These are phyloP conservation scores for Cercocebus atys DNA, from an alignment of 2,113 vertebrate species.

Conservation along the genomic window DNA sequence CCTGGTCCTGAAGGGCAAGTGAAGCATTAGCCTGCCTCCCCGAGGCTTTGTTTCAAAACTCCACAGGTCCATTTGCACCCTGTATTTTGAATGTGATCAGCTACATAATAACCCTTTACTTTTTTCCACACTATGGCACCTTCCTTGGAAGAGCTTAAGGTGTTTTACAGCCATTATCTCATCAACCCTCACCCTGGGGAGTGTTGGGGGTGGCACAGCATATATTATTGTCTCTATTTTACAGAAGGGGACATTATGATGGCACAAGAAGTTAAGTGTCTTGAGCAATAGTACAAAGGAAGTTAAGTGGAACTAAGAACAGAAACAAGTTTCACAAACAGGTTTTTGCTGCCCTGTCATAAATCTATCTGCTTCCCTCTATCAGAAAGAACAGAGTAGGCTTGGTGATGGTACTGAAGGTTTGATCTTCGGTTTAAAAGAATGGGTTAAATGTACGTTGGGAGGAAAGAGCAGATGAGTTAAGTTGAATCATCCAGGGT, in stretches of 20 bases:
- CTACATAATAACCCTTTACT: constrained; percentile 51
- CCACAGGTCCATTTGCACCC: constrained; percentile 18
- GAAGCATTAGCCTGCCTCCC: constrained; percentile 9
- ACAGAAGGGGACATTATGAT: neutral
- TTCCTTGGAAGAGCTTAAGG: constrained; percentile 59
- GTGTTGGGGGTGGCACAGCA: neutral
- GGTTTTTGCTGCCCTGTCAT: neutral
- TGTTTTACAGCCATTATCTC: constrained; percentile 50
- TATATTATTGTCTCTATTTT: neutral
- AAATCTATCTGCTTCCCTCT: neutral
- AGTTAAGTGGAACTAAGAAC: neutral
- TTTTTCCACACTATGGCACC: constrained; percentile 28
- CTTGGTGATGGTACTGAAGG: neutral
- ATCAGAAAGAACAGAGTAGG: neutral
- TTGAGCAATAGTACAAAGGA: neutral
- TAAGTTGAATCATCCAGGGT: neutral
- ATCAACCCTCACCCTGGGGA: neutral
- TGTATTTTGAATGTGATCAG: constrained; percentile 51
- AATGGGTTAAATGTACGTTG: neutral
- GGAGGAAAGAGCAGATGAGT: neutral
- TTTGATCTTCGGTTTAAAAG: neutral
- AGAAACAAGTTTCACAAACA: constrained; percentile 1
- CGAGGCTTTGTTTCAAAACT: constrained; percentile 45
- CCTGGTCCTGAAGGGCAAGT: neutral
- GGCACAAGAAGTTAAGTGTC: constrained; percentile 18